Evolutionary conservation across 1,140 invertebrate species (phyloP).

Genomic region (Drosophila ambigua): DNA sequence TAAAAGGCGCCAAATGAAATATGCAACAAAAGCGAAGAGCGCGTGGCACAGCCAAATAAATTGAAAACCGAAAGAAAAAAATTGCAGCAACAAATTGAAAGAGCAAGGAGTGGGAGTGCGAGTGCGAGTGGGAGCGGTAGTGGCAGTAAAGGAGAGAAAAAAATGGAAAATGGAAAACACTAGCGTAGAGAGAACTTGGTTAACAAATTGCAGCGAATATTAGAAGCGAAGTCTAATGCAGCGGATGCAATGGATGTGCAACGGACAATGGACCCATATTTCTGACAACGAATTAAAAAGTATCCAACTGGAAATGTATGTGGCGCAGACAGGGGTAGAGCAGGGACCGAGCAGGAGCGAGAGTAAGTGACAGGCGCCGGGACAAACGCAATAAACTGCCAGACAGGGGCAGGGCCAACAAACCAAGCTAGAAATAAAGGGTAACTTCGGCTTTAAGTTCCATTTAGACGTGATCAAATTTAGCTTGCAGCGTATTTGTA

Average conservation of each 20-base stretch:
- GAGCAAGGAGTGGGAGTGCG: conserved; percentile 6
- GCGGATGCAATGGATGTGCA: conserved; percentile 20
- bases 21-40: conserved; percentile 71
- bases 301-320: conserved; percentile 51
- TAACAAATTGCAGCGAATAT: conserved; percentile 80
- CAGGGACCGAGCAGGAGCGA: background rate
- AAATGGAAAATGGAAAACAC: conserved; percentile 14
- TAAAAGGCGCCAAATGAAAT: conserved; percentile 79
- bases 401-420: conserved; percentile 31
- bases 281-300: conserved; percentile 77
- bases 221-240: conserved; percentile 76
- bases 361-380: background rate
- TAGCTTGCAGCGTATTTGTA: no score
- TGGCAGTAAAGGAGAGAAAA: conserved; percentile 5
- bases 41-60: conserved; percentile 70
- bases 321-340: background rate
- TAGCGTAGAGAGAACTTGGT: conserved; percentile 48
- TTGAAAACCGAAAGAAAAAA: conserved; percentile 59
- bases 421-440: background rate
- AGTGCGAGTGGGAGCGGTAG: background rate
- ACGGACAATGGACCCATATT: conserved; percentile 65
- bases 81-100: conserved; percentile 8
- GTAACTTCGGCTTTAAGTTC: no score
- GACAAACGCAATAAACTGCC: conserved; percentile 54
- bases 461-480: no score